Evolutionary conservation across 92 coral and sea anemone genomes (phyloP), one percentile per base, ranked within the genome.

Genomic region (Porites lobata): DNA sequence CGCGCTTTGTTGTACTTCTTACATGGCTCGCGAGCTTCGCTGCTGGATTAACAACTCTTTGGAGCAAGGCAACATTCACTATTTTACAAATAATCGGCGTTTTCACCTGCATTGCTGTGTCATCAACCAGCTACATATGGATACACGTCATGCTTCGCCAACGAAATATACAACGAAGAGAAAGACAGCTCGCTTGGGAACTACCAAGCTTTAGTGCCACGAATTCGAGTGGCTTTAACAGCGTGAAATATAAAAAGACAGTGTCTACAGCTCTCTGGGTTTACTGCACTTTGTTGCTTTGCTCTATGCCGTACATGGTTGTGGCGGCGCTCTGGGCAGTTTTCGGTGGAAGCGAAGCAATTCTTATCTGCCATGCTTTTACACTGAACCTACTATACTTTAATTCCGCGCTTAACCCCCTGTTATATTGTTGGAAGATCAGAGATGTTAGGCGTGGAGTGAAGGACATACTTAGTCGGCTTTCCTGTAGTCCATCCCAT

Each of bases 221-320:
- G 2, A n/a, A 20, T 1, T 18, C 6, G 0, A 72, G 54, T 19
- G 19, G 64, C 3, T 81, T 20, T 47, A n/a, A 47, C 22, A 83
- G 22, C 10, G 47, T 54, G 29, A 71, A 52, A 47, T 83, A 72
- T 38, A 83, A 72, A 50, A 83, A 72, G 21, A 83, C 80, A 0
- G 80, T 83, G 10, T 59, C 80, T 59, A 59, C 87, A 47, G 87
- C 87, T 11, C 54, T 61, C 51, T 83, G 80, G 80, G 87, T 83
- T 21, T 73, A 83, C 56, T 83, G 79, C 22, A 62, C 20, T 22
- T 50, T 73, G n/a, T 8, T 83, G 53, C 32, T 83, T 9, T 83
- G 87, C 7, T 83, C 50, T 50, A 15, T 83, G 43, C 87, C 87
- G 22, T 83, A 83, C 58, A 73, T 83, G 80, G 62, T 83, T 19